Evolutionary conservation across 2,888 invertebrate genomes (phyloP).

Genomic region (Bibio marci): DNA sequence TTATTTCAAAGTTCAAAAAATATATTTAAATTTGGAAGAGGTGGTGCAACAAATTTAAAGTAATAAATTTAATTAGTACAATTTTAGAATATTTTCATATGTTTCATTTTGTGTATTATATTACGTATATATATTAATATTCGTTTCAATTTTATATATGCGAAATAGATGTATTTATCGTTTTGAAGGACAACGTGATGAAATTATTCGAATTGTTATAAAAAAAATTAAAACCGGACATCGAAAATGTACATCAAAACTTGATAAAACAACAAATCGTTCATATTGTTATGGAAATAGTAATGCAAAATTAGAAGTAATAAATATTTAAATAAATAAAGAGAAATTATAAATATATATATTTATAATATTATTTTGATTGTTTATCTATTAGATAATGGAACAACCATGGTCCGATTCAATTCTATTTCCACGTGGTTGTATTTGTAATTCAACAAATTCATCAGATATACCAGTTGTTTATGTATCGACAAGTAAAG

Average conservation of each 20-base stretch:
- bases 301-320: slow-evolving; percentile 44
- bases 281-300: slow-evolving; percentile 54
- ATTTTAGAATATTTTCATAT: not conserved
- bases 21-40: slow-evolving; percentile 72
- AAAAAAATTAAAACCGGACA: slow-evolving; percentile 51
- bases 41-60: slow-evolving; percentile 68
- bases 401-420: slow-evolving; percentile 59
- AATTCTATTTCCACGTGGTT: slow-evolving; percentile 57
- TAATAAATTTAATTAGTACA: slow-evolving; percentile 23
- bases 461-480: slow-evolving; percentile 44
- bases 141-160: not conserved
- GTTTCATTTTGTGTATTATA: not conserved
- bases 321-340: not conserved
- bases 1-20: slow-evolving; percentile 66
- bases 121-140: not conserved
- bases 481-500: slow-evolving; percentile 56
- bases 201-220: slow-evolving; percentile 58
- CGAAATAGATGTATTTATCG: slow-evolving; percentile 62
- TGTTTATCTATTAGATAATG: slow-evolving; percentile 32
- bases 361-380: not conserved
- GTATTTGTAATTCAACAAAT: slow-evolving; percentile 48
- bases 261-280: slow-evolving; percentile 44
- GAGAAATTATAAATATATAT: not conserved
- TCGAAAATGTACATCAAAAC: slow-evolving; percentile 26
- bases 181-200: slow-evolving; percentile 70